Base-by-base conservation (phyloP, 1,140 invertebrate genomes). In the Idris sp. region DNA sequence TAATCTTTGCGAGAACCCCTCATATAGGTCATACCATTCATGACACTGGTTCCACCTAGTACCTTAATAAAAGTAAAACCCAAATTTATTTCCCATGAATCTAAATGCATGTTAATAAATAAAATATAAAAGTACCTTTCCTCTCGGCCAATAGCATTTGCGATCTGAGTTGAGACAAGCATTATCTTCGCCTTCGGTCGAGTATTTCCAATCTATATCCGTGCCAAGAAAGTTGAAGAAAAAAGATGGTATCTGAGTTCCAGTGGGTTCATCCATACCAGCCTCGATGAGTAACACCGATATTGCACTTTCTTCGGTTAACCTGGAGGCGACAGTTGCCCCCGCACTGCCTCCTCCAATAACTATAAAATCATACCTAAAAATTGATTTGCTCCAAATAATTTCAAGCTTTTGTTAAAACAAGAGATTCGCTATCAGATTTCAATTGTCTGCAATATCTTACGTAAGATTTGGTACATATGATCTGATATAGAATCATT, bases 1-100 rank as follows among this genome's bases (percentile, higher is more conserved):
- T 93, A 99, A 85, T 99, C 97, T 73, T 92, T 92, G 6, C 92
- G 90, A 76, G 96, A 94, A 1, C 97, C 97, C 40, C 97, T 89
- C 56, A 98, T 96, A 84, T 99, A 98, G 87, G 96, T 96, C 97
- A 99, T 98, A 1, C 96, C 96, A 83, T 99, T 99, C 86, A 99
- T 91, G 0, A 96, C 95, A 16, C 96, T 97, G 0, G 95, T 97
- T 1, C 97, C 97, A 11, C 97, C 97, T 1, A 97, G 83, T 0
- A 95, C 94, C 92, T 93, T 76, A 8, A 77, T 16, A 26, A 26
- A 62, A 28, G 18, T 0, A 26, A 0, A 22, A 35, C 25, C n/a
- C 1, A 31, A 2, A 46, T 26, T 10, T 1, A 35, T 30, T 30
- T 49, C 46, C 6, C 46, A 33, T 4, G 46, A n/a, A 11, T 19